These are phyloP conservation scores for Macrotrachela quadricornifera DNA, from an alignment of 1,140 invertebrate genomes.

Conservation along the genomic window DNA sequence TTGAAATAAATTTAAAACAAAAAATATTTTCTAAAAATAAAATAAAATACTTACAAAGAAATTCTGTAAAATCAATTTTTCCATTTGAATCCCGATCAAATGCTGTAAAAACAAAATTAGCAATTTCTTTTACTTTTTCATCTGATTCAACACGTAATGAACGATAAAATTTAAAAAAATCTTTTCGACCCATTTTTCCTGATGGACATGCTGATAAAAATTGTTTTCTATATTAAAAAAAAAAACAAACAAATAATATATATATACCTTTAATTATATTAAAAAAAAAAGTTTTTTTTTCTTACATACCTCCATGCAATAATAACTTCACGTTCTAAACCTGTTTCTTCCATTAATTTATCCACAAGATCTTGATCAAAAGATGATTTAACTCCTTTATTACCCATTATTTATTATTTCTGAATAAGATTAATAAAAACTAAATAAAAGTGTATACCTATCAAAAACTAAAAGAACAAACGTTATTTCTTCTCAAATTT, in stretches of 20 bases:
- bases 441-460: too few species aligned
- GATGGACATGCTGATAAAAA: constrained; percentile 4
- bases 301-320: neutral
- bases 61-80: constrained; percentile 6
- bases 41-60: neutral
- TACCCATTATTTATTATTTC: too few species aligned
- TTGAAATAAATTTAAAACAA: neutral
- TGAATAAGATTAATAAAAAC: too few species aligned
- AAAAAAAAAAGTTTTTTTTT: neutral
- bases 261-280: neutral
- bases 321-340: neutral
- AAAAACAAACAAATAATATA: too few species aligned
- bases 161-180: constrained; percentile 8
- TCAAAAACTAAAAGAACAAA: too few species aligned
- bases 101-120: constrained; percentile 3
- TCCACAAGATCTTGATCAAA: neutral
- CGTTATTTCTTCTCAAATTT: too few species aligned
- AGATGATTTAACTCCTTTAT: too few species aligned
- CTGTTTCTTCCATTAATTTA: neutral
- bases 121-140: constrained; percentile 4
- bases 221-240: neutral
- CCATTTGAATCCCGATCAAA: constrained; percentile 8
- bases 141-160: neutral
- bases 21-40: too few species aligned
- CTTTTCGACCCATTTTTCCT: constrained; percentile 6